These are phyloP conservation scores for Nematolebias whitei DNA, from an alignment of 2,113 vertebrate species.

Conservation along the genomic window DNA sequence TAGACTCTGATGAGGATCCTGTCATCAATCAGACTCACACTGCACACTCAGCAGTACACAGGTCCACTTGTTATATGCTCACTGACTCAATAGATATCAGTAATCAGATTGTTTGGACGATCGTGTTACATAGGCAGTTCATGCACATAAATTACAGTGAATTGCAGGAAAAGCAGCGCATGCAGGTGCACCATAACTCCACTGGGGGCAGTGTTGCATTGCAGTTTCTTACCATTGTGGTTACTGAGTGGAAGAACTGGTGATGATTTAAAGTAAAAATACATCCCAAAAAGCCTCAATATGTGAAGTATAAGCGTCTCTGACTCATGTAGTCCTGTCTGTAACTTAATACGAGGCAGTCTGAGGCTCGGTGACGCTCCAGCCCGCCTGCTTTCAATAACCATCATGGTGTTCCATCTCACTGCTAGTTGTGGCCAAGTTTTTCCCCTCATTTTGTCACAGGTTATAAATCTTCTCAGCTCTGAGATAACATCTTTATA, in stretches of 20 bases:
- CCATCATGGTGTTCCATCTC: slow-evolving; percentile 20
- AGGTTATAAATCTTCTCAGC: slow-evolving; percentile 55
- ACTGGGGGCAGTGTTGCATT: slow-evolving; percentile 57
- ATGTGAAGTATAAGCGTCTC: slow-evolving; percentile 4
- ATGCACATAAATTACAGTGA: neutral
- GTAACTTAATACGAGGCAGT: slow-evolving; percentile 45
- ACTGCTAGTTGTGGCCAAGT: slow-evolving; percentile 28
- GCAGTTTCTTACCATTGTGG: slow-evolving; percentile 10
- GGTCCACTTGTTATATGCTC: slow-evolving; percentile 29
- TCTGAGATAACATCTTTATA: slow-evolving; percentile 42
- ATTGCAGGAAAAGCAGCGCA: neutral
- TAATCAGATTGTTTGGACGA: slow-evolving; percentile 31
- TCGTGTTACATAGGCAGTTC: slow-evolving; percentile 3
- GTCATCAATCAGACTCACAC: slow-evolving; percentile 68
- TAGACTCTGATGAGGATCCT: slow-evolving; percentile 69
- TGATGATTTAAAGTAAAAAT: slow-evolving; percentile 12
- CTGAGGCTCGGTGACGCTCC: slow-evolving; percentile 18
- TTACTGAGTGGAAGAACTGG: slow-evolving; percentile 1
- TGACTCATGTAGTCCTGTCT: slow-evolving; percentile 13
- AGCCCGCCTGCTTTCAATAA: slow-evolving; percentile 58
- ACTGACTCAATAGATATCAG: slow-evolving; percentile 19
- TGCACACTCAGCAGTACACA: slow-evolving; percentile 53
- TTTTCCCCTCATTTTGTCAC: slow-evolving; percentile 38
- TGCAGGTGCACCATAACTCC: slow-evolving; percentile 43
- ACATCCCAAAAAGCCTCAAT: neutral